These are phyloP conservation scores for Narcine bancroftii DNA, from an alignment of 2,113 vertebrate genomes.

Conservation along the genomic window DNA sequence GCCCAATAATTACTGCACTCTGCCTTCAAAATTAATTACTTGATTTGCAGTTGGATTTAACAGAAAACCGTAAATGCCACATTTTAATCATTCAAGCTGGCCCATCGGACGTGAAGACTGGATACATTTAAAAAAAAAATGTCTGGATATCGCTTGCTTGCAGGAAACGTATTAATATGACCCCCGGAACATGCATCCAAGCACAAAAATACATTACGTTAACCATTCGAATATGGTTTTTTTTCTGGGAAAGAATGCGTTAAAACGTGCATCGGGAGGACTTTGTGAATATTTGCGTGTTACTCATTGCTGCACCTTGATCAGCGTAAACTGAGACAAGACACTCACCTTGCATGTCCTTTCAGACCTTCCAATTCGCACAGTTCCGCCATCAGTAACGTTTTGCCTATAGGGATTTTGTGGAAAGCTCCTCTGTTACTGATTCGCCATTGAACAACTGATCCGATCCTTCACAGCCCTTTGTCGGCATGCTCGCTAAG, in stretches of 20 bases:
- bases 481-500: not conserved
- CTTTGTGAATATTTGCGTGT: not conserved
- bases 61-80: not conserved
- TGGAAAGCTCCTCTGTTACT: not conserved
- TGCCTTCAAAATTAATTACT: not conserved
- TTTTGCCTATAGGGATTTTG: not conserved
- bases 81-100: not conserved
- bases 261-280: not conserved
- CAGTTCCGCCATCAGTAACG: not conserved
- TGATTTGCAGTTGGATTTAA: not conserved
- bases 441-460: not conserved
- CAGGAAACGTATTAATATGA: too few species aligned
- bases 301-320: not conserved
- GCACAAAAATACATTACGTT: not conserved
- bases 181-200: not conserved
- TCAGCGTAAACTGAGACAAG: not conserved
- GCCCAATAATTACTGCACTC: not conserved
- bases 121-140: not conserved
- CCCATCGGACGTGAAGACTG: not conserved
- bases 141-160: not conserved
- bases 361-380: not conserved
- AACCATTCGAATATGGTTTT: not conserved
- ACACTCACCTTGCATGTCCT: not conserved
- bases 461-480: not conserved
- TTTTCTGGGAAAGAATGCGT: not conserved